phyloP scores from a whole-genome alignment of 2,888 invertebrate species.

The Thereva unica region DNA sequence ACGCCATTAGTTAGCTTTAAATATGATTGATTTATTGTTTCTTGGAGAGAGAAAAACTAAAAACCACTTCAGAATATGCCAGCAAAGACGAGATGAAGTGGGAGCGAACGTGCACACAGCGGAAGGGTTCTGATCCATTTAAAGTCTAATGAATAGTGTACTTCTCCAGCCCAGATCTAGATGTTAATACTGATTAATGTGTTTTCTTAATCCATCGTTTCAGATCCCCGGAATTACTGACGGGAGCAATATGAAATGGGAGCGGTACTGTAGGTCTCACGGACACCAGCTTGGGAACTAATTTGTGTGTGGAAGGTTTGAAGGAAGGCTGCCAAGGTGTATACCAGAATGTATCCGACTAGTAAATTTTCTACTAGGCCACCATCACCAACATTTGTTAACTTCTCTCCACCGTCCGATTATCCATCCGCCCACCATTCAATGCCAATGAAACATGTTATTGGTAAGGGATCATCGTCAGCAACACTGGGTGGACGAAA shows the following conservation, averaged over 20 bases:
- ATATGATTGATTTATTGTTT: slow-evolving; percentile 42
- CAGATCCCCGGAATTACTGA: slow-evolving; percentile 34
- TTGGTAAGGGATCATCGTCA: slow-evolving; percentile 38
- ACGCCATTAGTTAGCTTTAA: slow-evolving; percentile 41
- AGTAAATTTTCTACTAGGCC: slow-evolving; percentile 53
- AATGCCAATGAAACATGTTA: slow-evolving; percentile 49
- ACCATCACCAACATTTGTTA: slow-evolving; percentile 63
- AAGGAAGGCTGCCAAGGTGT: slow-evolving; percentile 10
- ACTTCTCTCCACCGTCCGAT: slow-evolving; percentile 76
- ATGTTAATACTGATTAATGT: slow-evolving; percentile 41
- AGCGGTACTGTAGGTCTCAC: not conserved
- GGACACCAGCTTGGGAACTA: slow-evolving; percentile 2
- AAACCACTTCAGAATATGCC: slow-evolving; percentile 19
- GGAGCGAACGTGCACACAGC: not conserved
- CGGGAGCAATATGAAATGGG: slow-evolving; percentile 21
- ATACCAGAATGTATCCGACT: slow-evolving; percentile 50
- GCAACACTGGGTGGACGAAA: slow-evolving; percentile 49
- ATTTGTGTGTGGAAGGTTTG: not conserved
- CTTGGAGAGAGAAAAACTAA: slow-evolving; percentile 33
- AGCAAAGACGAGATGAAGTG: slow-evolving; percentile 21
- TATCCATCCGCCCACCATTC: slow-evolving; percentile 64
- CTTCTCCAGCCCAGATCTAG: slow-evolving; percentile 11
- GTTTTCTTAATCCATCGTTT: slow-evolving; percentile 38
- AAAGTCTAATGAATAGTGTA: slow-evolving; percentile 33
- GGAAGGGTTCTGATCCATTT: slow-evolving; percentile 33